Evolutionary conservation across 2,888 invertebrate genomes (phyloP), one percentile per base, ranked within the genome.

Genomic region (Heteromyza rotundicornis): DNA sequence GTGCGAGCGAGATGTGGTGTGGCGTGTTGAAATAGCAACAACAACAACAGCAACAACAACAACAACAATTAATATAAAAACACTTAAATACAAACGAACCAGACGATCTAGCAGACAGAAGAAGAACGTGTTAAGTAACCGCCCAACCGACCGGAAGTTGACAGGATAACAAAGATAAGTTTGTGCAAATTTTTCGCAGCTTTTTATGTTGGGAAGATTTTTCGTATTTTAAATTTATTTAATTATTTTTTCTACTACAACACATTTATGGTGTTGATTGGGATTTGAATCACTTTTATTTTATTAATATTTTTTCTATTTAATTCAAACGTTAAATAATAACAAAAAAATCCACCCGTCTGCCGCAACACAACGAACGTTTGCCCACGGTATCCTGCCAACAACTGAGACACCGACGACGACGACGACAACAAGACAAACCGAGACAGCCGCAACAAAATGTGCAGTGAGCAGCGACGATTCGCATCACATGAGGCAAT

Each of bases 311-410:
- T 56, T 52, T 64, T 59, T 59, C 40, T 14, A 54, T 7, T 44
- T 44, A 5, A 44, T 8, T 16, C 27, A 27, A 7, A 27, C 5
- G 10, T 27, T 27, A 27, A 7, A 27, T n/a, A 27, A 27, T 10
- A 27, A 27, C 27, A 27, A 27, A 27, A 27, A 27, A 27, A 27
- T 27, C 10, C 27, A 7, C 10, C 27, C 40, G n/a, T 10, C 40
- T 40, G 55, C 22, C 20, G 55, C 53, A 36, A 40, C 56, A 17
- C 49, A 19, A 62, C 63, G 69, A 67, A 68, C 71, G 60, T 66
- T 57, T 49, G 54, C 64, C 63, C 65, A 69, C 78, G 70, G 78
- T 75, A 73, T 80, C 80, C 80, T 77, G 78, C 70, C 72, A 72
- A 65, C 79, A 75, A 80, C 80, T 81, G 71, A 80, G 62, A 16